phyloP scores from a whole-genome alignment of 2,888 invertebrate genomes.

The Stenichneumon culpator region DNA sequence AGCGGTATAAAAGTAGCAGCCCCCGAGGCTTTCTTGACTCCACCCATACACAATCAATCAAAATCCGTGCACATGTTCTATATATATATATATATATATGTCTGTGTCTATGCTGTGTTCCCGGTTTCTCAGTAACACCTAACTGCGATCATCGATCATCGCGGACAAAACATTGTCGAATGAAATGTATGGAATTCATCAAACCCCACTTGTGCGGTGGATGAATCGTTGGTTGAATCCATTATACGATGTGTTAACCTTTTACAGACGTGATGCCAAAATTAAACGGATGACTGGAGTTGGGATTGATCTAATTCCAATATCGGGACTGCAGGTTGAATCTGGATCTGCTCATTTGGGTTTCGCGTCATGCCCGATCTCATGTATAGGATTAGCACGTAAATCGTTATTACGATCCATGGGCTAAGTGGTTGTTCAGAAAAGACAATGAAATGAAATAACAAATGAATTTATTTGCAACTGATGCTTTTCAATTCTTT shows the following conservation, averaged over 20 bases:
- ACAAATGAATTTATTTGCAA: neutral
- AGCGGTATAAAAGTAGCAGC: constrained; percentile 60
- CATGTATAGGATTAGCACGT: too few species aligned
- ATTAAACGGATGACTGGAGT: neutral
- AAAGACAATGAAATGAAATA: too few species aligned
- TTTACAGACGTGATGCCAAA: neutral
- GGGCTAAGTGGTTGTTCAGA: too few species aligned
- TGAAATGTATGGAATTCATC: constrained; percentile 39
- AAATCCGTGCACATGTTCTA: constrained; percentile 19
- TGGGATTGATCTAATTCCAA: neutral
- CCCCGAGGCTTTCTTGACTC: constrained; percentile 63
- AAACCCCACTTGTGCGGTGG: neutral
- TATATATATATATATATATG: neutral
- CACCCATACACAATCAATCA: constrained; percentile 68
- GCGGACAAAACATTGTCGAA: constrained; percentile 21
- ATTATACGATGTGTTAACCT: neutral
- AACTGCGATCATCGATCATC: constrained; percentile 52
- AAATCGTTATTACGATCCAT: too few species aligned
- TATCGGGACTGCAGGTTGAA: neutral
- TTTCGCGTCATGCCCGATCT: neutral
- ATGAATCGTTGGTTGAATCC: neutral
- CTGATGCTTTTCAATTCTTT: too few species aligned
- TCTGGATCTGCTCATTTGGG: neutral
- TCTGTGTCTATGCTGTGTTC: neutral
- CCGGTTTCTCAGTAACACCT: constrained; percentile 42